Evolutionary conservation across 2,888 invertebrate species (phyloP), one percentile per base, ranked within the genome.

Genomic region (Anagyrus pseudococci): DNA sequence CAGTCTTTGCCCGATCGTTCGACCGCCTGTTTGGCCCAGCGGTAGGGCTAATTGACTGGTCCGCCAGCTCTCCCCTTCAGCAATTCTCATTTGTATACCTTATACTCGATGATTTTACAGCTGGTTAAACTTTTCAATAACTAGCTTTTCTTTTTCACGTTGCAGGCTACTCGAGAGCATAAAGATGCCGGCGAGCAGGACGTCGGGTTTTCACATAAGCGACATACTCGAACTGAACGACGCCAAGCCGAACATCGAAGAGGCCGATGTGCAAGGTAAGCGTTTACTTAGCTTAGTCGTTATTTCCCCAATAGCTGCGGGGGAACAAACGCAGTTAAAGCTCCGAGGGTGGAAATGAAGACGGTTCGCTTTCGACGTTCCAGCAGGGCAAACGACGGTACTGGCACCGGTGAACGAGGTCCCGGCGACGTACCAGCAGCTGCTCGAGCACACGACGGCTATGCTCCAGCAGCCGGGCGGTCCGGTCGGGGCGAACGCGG

Each of bases 211-310:
- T 82, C 93, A 94, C 76, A 96, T 96, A 75, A 93, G 94, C 72
- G 96, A 96, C 81, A 96, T 96, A 75, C 84, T 96, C 75, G 95
- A 96, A 73, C 84, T 96, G 73, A 94, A 94, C 75, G 92, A 92
- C 71, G 85, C 84, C 0, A 80, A 81, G 43, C 77, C 78, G 25
- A 69, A 66, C 19, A 69, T 72, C 3, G 79, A 80, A 23, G 80
- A 79, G 13, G 52, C 70, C 1, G 77, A 79, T 20, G 71, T 74
- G 26, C 77, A 75, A 73, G 78, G 80, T 80, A 66, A 67, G 66
- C 58, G 2, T 10, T 15, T 49, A n/a, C 8, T 40, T 10, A 41
- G 2, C 46, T 43, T 47, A 19, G 10, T 7, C 20, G 48, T 29
- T n/a, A 15, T 3, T 13, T 46, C 15, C 10, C 43, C 22, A 29